Evolutionary conservation across 2,888 invertebrate genomes (phyloP).

Genomic region (Drosophila planitibia): DNA sequence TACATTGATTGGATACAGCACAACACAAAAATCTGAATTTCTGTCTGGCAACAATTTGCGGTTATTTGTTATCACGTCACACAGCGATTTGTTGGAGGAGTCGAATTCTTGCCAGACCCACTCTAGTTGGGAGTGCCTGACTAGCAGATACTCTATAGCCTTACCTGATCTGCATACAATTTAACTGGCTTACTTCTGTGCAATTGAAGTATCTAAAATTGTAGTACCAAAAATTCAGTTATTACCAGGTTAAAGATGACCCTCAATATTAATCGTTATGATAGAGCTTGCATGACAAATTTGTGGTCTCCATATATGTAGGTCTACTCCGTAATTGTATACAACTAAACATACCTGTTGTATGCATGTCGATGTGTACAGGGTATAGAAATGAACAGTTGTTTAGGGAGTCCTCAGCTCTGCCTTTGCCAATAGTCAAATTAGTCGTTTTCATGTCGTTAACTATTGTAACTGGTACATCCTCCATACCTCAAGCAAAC

Average conservation of each 20-base stretch:
- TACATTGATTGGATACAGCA: conserved; percentile 67
- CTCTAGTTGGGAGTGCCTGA: neutral
- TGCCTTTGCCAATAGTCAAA: conserved; percentile 64
- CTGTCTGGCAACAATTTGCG: conserved; percentile 62
- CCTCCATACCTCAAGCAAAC: conserved; percentile 21
- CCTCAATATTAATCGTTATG: neutral
- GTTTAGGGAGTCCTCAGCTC: conserved; percentile 21
- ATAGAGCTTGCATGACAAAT: neutral
- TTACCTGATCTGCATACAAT: neutral
- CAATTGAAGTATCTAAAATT: neutral
- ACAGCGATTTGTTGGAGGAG: conserved; percentile 75
- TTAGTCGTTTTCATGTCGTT: conserved; percentile 78
- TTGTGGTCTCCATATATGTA: neutral
- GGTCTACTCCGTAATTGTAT: neutral
- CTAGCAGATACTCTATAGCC: conserved; percentile 12
- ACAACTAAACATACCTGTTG: neutral
- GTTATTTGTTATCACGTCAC: conserved; percentile 83
- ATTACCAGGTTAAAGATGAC: neutral
- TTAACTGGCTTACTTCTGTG: neutral
- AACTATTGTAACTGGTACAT: conserved; percentile 80
- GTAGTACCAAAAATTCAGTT: neutral
- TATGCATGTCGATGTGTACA: neutral
- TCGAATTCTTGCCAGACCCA: neutral
- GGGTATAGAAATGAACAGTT: conserved; percentile 21
- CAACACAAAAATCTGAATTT: conserved; percentile 47